Conservation (phyloP, 2,113 vertebrate genomes). For the Rattus rattus region DNA sequence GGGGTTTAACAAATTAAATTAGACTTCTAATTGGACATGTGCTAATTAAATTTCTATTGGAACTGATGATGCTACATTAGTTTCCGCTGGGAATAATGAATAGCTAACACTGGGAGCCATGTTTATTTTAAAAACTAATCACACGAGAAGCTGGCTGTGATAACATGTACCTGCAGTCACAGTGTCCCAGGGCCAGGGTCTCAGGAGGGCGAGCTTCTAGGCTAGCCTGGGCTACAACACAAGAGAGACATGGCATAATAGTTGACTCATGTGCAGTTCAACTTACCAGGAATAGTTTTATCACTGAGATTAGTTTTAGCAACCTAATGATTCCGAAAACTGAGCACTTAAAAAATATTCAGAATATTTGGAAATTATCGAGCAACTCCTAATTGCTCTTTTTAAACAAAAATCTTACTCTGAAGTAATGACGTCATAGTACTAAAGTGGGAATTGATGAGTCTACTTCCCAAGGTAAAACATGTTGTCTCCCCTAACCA, state of each 20-base stretch:
- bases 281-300: not conserved
- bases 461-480: conserved; percentile 35
- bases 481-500: conserved; percentile 42
- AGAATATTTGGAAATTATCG: not conserved
- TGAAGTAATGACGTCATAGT: not conserved
- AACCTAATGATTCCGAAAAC: conserved; percentile 13
- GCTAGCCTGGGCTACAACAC: not conserved
- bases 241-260: not conserved
- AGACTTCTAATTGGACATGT: too few relatives aligned
- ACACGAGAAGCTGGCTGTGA: too few relatives aligned
- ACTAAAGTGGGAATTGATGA: conserved; percentile 38
- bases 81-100: not conserved
- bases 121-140: not conserved
- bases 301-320: not conserved
- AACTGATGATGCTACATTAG: not conserved
- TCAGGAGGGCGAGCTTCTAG: too few relatives aligned
- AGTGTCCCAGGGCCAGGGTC: not conserved
- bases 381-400: not conserved
- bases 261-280: not conserved
- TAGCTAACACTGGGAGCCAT: not conserved
- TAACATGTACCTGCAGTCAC: not conserved
- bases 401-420: not conserved
- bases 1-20: not conserved
- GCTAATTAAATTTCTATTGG: not conserved
- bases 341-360: not conserved